Conservation (phyloP, 2,797 vertebrate species). For the Diplodus puntazzo region DNA sequence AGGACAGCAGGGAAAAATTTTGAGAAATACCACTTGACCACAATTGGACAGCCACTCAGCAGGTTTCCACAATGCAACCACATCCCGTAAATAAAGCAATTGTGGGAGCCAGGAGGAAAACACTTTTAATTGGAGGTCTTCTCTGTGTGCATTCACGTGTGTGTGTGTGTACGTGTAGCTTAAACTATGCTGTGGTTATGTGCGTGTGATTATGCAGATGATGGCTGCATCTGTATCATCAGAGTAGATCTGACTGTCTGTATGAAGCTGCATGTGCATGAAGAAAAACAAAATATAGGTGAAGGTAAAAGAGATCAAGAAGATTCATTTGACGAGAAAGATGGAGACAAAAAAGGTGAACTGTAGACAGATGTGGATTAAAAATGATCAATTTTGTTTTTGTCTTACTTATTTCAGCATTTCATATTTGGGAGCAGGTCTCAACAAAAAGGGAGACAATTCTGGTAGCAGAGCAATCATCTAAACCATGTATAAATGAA, state of each 20-base stretch:
- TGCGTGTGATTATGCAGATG: slow-evolving; percentile 6
- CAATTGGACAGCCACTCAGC: slow-evolving; percentile 51
- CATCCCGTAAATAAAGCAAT: slow-evolving; percentile 35
- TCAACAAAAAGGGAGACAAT: not conserved
- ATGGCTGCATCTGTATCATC: not conserved
- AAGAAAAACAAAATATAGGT: not conserved
- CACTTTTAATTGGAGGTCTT: slow-evolving; percentile 48
- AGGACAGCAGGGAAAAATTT: not conserved
- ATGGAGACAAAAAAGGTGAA: not conserved
- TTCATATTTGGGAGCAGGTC: not conserved
- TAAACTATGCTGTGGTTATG: not conserved
- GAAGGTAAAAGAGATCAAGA: not conserved
- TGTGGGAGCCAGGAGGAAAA: slow-evolving; percentile 30
- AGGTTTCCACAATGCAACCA: slow-evolving; percentile 40
- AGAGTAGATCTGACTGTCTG: not conserved
- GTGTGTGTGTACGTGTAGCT: not conserved
- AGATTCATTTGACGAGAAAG: not conserved
- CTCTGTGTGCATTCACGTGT: not conserved
- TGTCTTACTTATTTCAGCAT: not conserved
- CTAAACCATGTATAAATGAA: not conserved
- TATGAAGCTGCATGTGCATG: not conserved
- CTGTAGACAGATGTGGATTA: not conserved
- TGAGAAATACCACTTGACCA: slow-evolving; percentile 36
- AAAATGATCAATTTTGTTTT: not conserved
- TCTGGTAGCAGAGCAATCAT: not conserved